phyloP scores from a whole-genome alignment of 2,113 vertebrate genomes.

The Cygnus buccinator region DNA sequence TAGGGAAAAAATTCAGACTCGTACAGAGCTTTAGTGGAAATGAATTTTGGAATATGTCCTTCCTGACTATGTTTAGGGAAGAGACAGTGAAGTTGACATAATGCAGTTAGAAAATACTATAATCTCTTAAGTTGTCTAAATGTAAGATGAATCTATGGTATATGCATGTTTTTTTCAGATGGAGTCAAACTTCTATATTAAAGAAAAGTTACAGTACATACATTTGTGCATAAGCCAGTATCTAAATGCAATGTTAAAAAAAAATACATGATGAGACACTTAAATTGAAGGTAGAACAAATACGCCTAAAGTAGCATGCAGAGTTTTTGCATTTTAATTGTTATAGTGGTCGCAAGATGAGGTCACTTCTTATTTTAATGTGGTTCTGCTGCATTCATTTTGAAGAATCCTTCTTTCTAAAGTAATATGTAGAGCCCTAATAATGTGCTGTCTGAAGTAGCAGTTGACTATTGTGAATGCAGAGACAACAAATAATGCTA shows the following conservation, averaged over 20 bases:
- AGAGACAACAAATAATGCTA: background rate
- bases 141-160: background rate
- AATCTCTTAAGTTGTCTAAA: background rate
- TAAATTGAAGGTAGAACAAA: background rate
- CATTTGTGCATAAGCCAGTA: background rate
- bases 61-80: background rate
- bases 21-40: background rate
- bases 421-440: background rate
- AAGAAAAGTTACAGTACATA: background rate
- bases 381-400: background rate
- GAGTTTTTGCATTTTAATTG: background rate
- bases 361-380: background rate
- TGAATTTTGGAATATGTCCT: background rate
- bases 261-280: background rate
- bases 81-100: background rate
- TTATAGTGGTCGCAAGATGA: background rate
- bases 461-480: background rate
- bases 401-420: background rate
- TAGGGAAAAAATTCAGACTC: background rate
- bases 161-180: background rate
- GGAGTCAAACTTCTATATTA: background rate
- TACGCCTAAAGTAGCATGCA: background rate
- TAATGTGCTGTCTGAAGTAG: background rate
- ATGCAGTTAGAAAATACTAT: background rate
- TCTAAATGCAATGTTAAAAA: background rate